A percentile compares a stretch with the other conserved stretches of the same genome.
phyloP scores from a whole-genome alignment of 92 coral and sea anemone genomes.

The Parazoanthus atlanticus region DNA sequence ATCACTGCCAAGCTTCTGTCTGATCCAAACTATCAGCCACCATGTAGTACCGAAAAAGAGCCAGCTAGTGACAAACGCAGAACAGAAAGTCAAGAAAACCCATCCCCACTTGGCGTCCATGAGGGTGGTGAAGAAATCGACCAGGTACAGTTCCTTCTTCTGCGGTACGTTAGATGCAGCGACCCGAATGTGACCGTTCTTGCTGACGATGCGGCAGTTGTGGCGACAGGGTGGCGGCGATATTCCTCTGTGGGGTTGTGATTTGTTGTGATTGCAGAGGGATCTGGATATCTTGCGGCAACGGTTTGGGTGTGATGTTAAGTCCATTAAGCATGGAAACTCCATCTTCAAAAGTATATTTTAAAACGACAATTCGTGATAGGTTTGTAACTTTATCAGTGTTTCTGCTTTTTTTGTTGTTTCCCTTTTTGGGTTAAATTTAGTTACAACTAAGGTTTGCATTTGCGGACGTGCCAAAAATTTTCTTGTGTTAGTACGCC shows the following conservation, averaged over 20 bases:
- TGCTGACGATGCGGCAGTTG: slow-evolving; percentile 71
- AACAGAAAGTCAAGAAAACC: slow-evolving; percentile 71
- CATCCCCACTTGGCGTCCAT: slow-evolving; percentile 91
- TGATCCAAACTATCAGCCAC: slow-evolving; percentile 74
- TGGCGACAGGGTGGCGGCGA: neutral
- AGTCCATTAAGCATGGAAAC: neutral
- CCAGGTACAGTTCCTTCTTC: slow-evolving; percentile 70
- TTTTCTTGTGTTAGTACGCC: neutral
- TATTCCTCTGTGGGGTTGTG: neutral
- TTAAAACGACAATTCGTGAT: no score
- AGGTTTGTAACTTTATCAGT: no score
- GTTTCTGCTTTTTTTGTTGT: neutral
- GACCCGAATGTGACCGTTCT: slow-evolving; percentile 69
- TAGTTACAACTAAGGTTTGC: neutral
- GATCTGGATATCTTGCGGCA: neutral
- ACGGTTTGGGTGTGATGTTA: neutral
- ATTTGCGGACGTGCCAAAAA: neutral
- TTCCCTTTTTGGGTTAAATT: neutral
- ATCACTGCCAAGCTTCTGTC: slow-evolving; percentile 52
- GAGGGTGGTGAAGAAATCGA: slow-evolving; percentile 86
- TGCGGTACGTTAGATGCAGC: slow-evolving; percentile 76
- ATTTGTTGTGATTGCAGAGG: neutral
- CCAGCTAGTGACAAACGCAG: slow-evolving; percentile 90
- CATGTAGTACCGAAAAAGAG: slow-evolving; percentile 83
- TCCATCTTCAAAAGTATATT: neutral